These are phyloP conservation scores for Eurypyga helias DNA, from an alignment of 2,113 vertebrate genomes.

Conservation along the genomic window DNA sequence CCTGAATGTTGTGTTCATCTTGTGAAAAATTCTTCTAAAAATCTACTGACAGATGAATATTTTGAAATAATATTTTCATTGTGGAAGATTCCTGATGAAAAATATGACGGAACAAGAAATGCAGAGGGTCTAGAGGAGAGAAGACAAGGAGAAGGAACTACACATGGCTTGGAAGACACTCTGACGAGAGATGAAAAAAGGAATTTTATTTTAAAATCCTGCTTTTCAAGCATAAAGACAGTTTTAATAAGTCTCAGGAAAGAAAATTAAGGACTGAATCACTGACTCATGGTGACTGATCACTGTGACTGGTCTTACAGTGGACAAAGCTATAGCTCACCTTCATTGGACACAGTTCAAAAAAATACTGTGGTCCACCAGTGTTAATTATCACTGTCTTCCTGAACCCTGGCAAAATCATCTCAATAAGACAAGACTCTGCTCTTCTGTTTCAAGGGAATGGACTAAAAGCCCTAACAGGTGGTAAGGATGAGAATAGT, in stretches of 20 bases:
- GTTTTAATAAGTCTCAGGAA: neutral
- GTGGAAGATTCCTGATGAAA: neutral
- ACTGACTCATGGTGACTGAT: neutral
- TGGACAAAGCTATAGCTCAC: too few species aligned
- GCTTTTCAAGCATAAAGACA: neutral
- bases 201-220: neutral
- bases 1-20: neutral
- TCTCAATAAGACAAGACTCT: neutral
- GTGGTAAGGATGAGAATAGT: neutral
- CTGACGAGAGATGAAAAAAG: neutral
- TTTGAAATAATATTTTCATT: neutral
- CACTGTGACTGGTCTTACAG: neutral
- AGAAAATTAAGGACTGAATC: neutral
- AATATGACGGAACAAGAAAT: neutral
- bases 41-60: neutral
- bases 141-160: neutral
- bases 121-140: neutral
- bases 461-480: neutral
- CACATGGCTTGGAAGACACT: neutral
- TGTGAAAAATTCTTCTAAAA: neutral
- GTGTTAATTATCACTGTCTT: neutral
- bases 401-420: neutral
- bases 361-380: rapidly evolving
- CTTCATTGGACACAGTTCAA: neutral
- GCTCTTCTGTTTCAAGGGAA: neutral